Evolutionary conservation across 2,888 invertebrate genomes (phyloP), one percentile per base, ranked within the genome.

Genomic region (Iselma pallidipennis): DNA sequence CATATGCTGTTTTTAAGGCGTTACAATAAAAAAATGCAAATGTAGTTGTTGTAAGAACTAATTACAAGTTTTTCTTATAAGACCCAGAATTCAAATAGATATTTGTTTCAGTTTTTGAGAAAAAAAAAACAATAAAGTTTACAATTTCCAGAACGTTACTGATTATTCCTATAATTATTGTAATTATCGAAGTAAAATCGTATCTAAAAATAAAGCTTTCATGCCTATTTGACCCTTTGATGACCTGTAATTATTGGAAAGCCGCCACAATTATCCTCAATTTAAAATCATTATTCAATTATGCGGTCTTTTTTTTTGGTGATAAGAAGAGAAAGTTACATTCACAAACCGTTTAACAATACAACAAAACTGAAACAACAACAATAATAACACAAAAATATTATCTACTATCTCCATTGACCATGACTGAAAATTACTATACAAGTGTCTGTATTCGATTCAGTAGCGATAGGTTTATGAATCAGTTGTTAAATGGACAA

Each of bases 401-500:
- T 4, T 25, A 5, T 25, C 25, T 9, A 19, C 42, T 9, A 42
- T 19, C 37, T 16, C 37, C 57, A 51, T 23, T 48, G 45, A 59
- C 49, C 55, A 33, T 60, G 60, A 52, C 55, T 49, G 55, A 55
- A 58, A 25, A 59, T 59, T 60, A 51, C 49, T 19, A 48, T 56
- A 51, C 19, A 49, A 49, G 57, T 49, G 45, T n/a, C 57, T 25
- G 48, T 37, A 61, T 57, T 49, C 23, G 21, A 42, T 16, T 42
- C 42, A 19, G 42, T 42, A 54, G 54, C 53, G 52, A 54, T 53
- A 55, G 29, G 54, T 65, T 61, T 58, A 65, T 65, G 62, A 62
- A 65, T 62, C 59, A 55, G 59, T 66, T 49, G 56, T 19, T 63
- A 57, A 66, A 66, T 58, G 56, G 50, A 51, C 52, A 50, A 57